These are phyloP conservation scores for Lasius platythorax DNA, from an alignment of 2,888 invertebrate genomes.

Conservation along the genomic window DNA sequence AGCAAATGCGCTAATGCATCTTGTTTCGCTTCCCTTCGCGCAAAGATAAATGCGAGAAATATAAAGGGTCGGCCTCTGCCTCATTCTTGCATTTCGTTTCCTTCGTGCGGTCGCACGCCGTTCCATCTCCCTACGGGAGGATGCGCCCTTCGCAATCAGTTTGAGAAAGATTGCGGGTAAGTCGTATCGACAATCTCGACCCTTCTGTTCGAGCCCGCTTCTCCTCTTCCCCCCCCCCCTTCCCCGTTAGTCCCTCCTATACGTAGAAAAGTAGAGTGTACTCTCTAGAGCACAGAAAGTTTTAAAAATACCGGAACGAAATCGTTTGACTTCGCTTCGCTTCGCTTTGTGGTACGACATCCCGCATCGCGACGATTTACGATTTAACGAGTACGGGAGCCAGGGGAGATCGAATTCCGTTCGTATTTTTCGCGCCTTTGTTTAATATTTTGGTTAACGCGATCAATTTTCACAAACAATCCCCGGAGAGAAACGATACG, in stretches of 20 bases:
- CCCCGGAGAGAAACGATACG: background rate
- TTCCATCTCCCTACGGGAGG: constrained; percentile 41
- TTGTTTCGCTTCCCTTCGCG: background rate
- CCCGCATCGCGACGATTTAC: background rate
- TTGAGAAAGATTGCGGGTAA: constrained; percentile 62
- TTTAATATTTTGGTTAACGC: constrained; percentile 16
- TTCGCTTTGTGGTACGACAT: background rate
- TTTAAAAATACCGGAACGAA: constrained; percentile 2
- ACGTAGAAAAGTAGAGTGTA: background rate
- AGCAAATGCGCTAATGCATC: constrained; percentile 7
- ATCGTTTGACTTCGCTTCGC: background rate
- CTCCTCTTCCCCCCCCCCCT: background rate
- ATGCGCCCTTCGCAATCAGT: constrained; percentile 64
- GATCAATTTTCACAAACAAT: background rate
- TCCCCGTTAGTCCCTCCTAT: background rate
- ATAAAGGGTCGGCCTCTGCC: constrained; percentile 14
- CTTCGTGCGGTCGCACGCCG: constrained; percentile 19
- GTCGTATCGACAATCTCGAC: constrained; percentile 61
- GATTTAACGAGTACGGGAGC: constrained; percentile 10
- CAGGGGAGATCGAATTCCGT: background rate
- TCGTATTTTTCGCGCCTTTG: background rate
- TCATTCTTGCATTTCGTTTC: constrained; percentile 22
- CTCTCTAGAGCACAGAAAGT: background rate
- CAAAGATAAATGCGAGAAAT: constrained; percentile 21
- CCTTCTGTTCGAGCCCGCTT: constrained; percentile 17